A percentile compares a stretch with the other conserved stretches of the same genome.
These are phyloP conservation scores for Norana najaformis DNA, from an alignment of 2,888 invertebrate species.

Conservation along the genomic window DNA sequence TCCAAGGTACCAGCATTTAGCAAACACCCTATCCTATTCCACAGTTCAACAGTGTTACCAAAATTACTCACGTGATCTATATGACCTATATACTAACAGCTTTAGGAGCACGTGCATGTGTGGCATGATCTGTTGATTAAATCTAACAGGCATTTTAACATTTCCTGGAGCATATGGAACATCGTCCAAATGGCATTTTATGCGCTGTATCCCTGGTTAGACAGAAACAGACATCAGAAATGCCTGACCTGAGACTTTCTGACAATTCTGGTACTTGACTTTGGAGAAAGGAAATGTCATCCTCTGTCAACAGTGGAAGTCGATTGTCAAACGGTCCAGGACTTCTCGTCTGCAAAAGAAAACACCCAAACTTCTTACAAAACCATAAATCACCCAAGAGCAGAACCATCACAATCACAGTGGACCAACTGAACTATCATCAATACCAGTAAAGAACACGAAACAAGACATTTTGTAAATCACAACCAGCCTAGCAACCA, in stretches of 20 bases:
- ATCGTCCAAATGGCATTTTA: background rate
- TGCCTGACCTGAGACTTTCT: slow-evolving; percentile 39
- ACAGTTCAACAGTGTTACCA: too few species aligned
- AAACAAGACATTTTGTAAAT: too few species aligned
- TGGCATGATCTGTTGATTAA: too few species aligned
- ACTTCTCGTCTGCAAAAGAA: slow-evolving; percentile 46
- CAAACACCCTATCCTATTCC: too few species aligned
- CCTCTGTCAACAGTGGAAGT: slow-evolving; percentile 57
- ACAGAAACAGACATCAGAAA: background rate
- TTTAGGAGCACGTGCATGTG: too few species aligned
- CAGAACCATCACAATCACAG: background rate
- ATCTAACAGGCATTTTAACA: too few species aligned
- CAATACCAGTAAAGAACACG: too few species aligned
- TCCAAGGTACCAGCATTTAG: too few species aligned
- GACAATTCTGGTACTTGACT: slow-evolving; percentile 55
- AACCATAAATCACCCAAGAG: background rate
- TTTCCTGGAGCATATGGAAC: too few species aligned
- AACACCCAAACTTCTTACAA: background rate
- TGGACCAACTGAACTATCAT: background rate
- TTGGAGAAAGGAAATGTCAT: slow-evolving; percentile 59
- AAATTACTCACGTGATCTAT: too few species aligned
- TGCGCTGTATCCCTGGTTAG: background rate
- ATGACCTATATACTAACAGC: too few species aligned
- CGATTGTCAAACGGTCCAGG: slow-evolving; percentile 60
- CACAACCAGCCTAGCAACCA: background rate